phyloP scores from a whole-genome alignment of 2,888 invertebrate species.

The Apamea epomidion region DNA sequence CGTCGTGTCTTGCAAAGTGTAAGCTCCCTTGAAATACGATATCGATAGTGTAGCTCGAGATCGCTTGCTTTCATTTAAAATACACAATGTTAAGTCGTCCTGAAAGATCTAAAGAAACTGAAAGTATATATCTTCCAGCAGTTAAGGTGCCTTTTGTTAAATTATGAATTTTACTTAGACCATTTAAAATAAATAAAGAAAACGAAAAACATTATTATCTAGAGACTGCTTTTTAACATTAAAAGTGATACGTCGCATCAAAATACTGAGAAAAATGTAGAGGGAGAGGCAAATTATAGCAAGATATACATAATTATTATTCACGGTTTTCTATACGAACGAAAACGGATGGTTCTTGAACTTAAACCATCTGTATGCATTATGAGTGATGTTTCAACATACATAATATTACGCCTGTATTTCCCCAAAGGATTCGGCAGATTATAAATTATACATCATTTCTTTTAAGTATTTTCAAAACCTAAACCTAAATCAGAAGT shows the following conservation, averaged over 20 bases:
- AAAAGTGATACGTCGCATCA: not conserved
- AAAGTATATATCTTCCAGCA: not conserved
- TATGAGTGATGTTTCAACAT: not conserved
- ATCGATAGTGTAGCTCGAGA: not conserved
- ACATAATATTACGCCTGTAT: too few species aligned
- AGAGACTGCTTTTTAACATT: not conserved
- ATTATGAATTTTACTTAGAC: not conserved
- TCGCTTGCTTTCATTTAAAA: not conserved
- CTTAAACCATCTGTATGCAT: not conserved
- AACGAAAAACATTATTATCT: not conserved
- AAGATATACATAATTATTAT: not conserved
- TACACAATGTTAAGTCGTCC: not conserved
- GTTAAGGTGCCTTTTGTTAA: not conserved
- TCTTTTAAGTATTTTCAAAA: too few species aligned
- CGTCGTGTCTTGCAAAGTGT: not conserved
- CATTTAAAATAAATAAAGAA: not conserved
- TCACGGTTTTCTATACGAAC: not conserved
- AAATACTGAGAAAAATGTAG: not conserved
- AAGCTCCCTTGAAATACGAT: conserved; percentile 5
- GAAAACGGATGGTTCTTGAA: not conserved
- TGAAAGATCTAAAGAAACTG: not conserved
- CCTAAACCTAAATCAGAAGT: too few species aligned
- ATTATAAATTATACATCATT: too few species aligned
- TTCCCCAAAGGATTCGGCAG: too few species aligned
- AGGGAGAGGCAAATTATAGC: not conserved